phyloP scores from a whole-genome alignment of 2,113 vertebrate genomes.

The Megaptera novaeangliae region DNA sequence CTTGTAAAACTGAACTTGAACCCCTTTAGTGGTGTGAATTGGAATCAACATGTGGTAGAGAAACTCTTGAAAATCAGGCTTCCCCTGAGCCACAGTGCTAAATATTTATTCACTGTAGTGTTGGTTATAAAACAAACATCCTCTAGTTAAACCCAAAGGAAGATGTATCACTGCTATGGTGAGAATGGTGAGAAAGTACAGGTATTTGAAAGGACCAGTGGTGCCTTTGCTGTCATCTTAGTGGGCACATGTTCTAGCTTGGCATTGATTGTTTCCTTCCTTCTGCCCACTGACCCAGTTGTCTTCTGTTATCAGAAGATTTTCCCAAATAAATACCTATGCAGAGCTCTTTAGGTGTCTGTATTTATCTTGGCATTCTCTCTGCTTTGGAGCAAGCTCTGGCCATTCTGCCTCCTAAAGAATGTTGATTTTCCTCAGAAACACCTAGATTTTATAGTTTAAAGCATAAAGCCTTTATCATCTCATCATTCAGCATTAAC shows the following conservation, averaged over 20 bases:
- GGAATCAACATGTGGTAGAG: neutral
- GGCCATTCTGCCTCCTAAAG: constrained; percentile 10
- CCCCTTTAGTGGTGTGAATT: neutral
- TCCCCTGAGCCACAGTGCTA: neutral
- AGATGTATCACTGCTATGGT: neutral
- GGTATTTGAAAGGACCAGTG: neutral
- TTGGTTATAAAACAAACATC: constrained; percentile 1
- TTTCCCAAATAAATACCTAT: neutral
- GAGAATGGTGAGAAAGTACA: neutral
- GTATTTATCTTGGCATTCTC: neutral
- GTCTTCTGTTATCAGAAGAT: neutral
- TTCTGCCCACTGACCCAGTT: neutral
- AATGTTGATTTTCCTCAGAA: neutral
- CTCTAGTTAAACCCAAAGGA: neutral
- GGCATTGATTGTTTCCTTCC: neutral
- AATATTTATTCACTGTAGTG: neutral
- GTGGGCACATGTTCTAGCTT: neutral
- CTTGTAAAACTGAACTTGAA: neutral
- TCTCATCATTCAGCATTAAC: neutral
- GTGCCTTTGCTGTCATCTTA: neutral
- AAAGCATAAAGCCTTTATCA: neutral
- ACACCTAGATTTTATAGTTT: neutral
- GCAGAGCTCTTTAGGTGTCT: neutral
- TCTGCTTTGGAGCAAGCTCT: constrained; percentile 19
- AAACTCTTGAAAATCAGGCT: constrained; percentile 20